Evolutionary conservation across 1,140 invertebrate genomes (phyloP), one percentile per base, ranked within the genome.

Genomic region (Samia ricini): DNA sequence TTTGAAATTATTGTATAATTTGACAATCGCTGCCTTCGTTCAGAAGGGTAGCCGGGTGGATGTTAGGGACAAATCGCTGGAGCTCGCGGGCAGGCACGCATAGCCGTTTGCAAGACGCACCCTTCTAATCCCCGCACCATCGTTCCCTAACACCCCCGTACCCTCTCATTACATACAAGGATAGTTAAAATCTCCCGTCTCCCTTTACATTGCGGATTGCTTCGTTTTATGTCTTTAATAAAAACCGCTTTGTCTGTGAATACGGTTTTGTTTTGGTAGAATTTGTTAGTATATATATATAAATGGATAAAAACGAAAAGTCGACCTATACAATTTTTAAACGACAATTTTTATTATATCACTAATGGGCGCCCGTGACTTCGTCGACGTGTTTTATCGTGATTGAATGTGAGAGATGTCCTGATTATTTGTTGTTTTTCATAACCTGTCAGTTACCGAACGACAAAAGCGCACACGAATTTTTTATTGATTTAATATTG

Each of bases 191-290:
- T 69, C 49, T 71, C 74, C 74, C 66, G 65, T 61, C 73, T 67
- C 66, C 66, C 72, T 71, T 20, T 67, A 51, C 61, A 49, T 64
- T 51, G 63, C 63, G 62, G 77, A 77, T 75, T 72, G 68, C 64
- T 72, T 79, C 77, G 74, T 83, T 89, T 87, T 85, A 87, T 84
- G 79, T 85, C 85, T 85, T 89, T 76, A 79, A 86, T 86, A 85
- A 86, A 83, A 85, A 63, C 68, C 68, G 69, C 65, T 75, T 66
- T 61, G 62, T 22, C 22, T 59, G 42, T 42, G 15, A 42, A 42
- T 42, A 42, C 12, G 19, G 15, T 55, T 6, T 0, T 4, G 22
- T 23, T 23, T 4, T 6, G 8, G 22, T 15, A 21, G n/a, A n/a
- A n/a, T n/a, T n/a, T n/a, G n/a, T n/a, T n/a, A n/a, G n/a, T n/a